Base-by-base conservation (phyloP, 2,113 vertebrate species). In the Chauna torquata region DNA sequence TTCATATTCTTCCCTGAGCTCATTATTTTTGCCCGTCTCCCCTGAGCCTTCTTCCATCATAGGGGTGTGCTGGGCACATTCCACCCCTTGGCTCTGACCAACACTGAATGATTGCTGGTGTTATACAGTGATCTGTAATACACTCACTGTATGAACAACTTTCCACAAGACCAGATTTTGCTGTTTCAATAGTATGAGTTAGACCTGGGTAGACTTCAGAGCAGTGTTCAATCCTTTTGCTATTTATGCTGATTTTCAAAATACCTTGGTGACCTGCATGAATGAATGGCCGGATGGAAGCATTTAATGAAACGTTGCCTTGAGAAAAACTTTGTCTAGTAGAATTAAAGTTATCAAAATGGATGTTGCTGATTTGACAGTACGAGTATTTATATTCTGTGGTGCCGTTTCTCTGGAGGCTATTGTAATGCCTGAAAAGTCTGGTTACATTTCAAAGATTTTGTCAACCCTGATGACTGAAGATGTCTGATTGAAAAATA, bases 121-220 rank as follows among this genome's bases (percentile, higher is more conserved):
- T 36, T 30, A 30, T 11, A 82, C n/a, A 42, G 58, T 28, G n/a
- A 70, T 20, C 4, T 61, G n/a, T 8, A 23, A 40, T 9, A 9
- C 17, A 18, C n/a, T 1, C 0, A 4, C 34, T 32, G 6, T 2
- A 12, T 16, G 36, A 52, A 34, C 27, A 24, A 42, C 9, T 6
- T 83, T 30, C 25, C 12, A 76, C 16, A 80, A 47, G 27, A 15
- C 11, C 0, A 2, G 47, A 61, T 36, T 27, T 45, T 84, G 25
- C 32, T 40, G 9, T 15, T 4, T 86, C 4, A 5, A 5, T 28
- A 30, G 22, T 27, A 66, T 66, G 65, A 55, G 34, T 59, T 40
- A 42, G 11, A n/a, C 44, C 5, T 57, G 45, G 4, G 6, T 28
- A 34, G 13, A 23, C 36, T 34, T 77, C 22, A 59, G 44, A 69